Evolutionary conservation across 2,888 invertebrate genomes (phyloP), one percentile per base, ranked within the genome.

Genomic region (Sinotaia quadrata): DNA sequence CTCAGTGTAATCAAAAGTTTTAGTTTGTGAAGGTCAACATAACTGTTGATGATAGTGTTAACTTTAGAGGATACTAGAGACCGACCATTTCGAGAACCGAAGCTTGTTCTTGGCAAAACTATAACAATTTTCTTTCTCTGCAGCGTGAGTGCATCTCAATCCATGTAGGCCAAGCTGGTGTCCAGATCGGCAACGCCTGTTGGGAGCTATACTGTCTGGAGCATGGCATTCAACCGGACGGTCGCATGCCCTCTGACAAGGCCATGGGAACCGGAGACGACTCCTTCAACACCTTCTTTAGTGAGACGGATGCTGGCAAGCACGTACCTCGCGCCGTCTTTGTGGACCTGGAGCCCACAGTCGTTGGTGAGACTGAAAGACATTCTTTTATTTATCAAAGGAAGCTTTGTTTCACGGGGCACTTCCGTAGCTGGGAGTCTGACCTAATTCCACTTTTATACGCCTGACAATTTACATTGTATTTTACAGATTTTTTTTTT

Each of bases 241-340:
- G 76, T 89, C 87, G 86, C 78, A 87, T 87, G 87, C 95, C 95
- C 21, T 93, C 93, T 0, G 95, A 95, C 89, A 95, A 95, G 90
- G 94, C 94, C 36, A 81, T 88, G 57, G 89, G 89, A 41, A 85
- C 81, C n/a, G 89, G 95, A 71, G 97, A 97, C 90, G 94, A 81
- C 90, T 95, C 95, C 72, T 97, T 96, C 91, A 96, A 96, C 84
- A 97, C 90, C 37, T 90, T 90, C 82, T 90, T 90, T 85, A 87
- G 88, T 72, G 97, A 97, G 90, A 97, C 97, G 71, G 96, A 96
- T 56, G 94, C 96, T 49, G 97, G 97, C 85, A 97, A 97, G 87
- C 97, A 97, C 87, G 81, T 81, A 15, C 81, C 81, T 44, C 74
- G 81, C 41, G 81, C 81, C 56, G 79, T 80, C 52, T 81, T 97